Conservation (phyloP, 2,113 vertebrate genomes). For the Malurus alboscapulatus region DNA sequence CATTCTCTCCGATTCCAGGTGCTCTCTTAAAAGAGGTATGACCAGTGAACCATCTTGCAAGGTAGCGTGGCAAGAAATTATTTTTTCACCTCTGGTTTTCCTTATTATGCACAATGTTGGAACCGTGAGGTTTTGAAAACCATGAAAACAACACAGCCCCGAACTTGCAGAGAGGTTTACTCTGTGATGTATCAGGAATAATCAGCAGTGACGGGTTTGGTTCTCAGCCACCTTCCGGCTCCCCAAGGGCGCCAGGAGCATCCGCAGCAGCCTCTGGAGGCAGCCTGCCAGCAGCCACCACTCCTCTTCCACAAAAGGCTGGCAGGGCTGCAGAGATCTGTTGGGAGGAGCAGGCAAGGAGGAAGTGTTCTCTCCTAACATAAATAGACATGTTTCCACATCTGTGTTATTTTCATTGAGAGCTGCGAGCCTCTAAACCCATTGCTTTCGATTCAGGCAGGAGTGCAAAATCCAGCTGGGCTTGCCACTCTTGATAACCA, state of each 20-base stretch:
- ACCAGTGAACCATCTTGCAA: background rate
- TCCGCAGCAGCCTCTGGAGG: background rate
- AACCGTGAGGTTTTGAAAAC: background rate
- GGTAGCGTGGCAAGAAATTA: background rate
- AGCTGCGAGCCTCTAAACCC: background rate
- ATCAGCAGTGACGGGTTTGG: background rate
- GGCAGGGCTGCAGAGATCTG: background rate
- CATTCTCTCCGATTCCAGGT: background rate
- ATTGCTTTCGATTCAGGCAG: background rate
- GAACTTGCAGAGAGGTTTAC: background rate
- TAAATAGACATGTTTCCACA: constrained; percentile 9
- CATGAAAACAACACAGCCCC: background rate
- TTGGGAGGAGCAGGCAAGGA: background rate
- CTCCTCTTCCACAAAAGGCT: background rate
- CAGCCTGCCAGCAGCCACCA: background rate
- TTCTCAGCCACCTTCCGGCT: background rate
- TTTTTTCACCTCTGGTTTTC: background rate
- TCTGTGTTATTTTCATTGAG: background rate
- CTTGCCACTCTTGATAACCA: background rate
- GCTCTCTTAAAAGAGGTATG: background rate
- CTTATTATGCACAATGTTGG: background rate
- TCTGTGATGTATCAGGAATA: background rate
- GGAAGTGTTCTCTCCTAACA: background rate
- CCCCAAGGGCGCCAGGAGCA: background rate
- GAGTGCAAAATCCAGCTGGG: background rate